Evolutionary conservation across 2,113 vertebrate species (phyloP), one percentile per base, ranked within the genome.

Genomic region (Muscicapa adusta): DNA sequence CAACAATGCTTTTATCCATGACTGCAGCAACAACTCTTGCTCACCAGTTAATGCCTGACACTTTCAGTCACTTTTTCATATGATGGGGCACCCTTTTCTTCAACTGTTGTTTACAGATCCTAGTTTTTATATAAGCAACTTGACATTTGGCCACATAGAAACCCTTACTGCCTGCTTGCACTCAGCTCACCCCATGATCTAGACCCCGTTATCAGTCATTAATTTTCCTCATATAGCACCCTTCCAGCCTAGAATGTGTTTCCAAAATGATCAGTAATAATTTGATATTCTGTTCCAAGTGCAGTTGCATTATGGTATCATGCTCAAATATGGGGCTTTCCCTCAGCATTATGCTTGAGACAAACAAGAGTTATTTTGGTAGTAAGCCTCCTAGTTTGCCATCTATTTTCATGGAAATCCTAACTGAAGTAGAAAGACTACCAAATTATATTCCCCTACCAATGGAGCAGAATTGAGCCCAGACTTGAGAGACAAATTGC

Each of bases 301-400:
- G 13, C 54, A 94, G n/a, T 13, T 83, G 18, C 25, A 65, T 20
- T 23, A 68, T 1, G 14, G 26, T 47, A 67, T 33, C n/a, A n/a
- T 2, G 12, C 16, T 78, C 62, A 63, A 9, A 13, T 54, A 11
- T 8, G 14, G 25, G 8, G 0, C 0, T 47, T 71, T 42, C 26
- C 17, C 10, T 47, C 23, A 83, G 15, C 6, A 66, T 72, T 61
- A 73, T 33, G 57, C n/a, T 70, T 74, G 28, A 79, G 51, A 51
- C 28, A 94, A 92, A 75, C 1, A 63, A 61, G 2, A 57, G 5
- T 61, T n/a, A 57, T 6, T 88, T 76, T 70, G 33, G 36, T 7
- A 34, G 34, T 12, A 67, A 63, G n/a, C 40, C 34, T 85, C 33
- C 14, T 56, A 17, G 77, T 74, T 87, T 58, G 13, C 11, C 34